phyloP scores from a whole-genome alignment of 2,113 vertebrate species.

The Nothobranchius kuhntae region DNA sequence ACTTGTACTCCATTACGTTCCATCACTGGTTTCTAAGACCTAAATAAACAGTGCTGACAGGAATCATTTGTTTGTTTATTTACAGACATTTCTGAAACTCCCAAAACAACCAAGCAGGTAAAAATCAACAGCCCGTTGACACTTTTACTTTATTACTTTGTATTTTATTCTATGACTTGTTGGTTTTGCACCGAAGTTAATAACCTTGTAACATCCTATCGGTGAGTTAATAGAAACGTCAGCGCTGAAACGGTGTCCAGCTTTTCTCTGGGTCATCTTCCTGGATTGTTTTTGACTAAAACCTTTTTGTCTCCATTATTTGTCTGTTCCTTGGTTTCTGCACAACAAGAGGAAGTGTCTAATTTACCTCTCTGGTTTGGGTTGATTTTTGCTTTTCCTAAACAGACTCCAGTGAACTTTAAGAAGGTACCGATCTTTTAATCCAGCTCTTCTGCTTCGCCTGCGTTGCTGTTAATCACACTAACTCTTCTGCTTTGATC shows the following conservation, averaged over 20 bases:
- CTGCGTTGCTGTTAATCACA: conserved; percentile 21
- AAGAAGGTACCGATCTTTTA: conserved; percentile 70
- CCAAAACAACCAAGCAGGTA: conserved; percentile 69
- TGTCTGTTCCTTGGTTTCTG: background rate
- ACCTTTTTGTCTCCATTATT: background rate
- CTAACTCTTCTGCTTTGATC: conserved; percentile 22
- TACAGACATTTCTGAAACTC: conserved; percentile 69
- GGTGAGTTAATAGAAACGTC: background rate
- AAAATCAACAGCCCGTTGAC: background rate
- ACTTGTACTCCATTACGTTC: no score
- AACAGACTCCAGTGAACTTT: conserved; percentile 62
- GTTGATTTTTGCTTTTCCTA: conserved; percentile 32
- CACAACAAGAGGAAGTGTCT: background rate
- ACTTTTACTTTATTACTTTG: background rate
- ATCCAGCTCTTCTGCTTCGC: conserved; percentile 25
- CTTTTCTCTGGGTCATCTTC: background rate
- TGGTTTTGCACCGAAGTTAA: no score
- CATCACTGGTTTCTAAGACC: background rate
- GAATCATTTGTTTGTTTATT: background rate
- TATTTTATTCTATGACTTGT: background rate
- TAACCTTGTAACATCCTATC: background rate
- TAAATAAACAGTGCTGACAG: background rate
- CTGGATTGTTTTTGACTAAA: background rate
- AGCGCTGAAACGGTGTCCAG: background rate
- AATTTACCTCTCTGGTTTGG: conserved; percentile 7